Conservation (phyloP, 1,140 invertebrate species). For the Zophobas morio region DNA sequence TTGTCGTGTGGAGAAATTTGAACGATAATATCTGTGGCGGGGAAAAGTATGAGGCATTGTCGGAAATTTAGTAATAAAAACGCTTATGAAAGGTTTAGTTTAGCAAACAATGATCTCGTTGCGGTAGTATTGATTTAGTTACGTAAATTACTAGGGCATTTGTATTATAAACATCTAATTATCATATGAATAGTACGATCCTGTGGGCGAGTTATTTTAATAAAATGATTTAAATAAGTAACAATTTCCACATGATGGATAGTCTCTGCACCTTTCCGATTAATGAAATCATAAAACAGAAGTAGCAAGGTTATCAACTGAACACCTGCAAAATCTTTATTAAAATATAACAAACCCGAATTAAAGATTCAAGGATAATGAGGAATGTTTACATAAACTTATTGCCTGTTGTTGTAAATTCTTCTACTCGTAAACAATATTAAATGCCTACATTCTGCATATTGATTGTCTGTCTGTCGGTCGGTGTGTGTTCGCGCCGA, state of each 20-base stretch:
- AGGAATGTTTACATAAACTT: conserved; percentile 14
- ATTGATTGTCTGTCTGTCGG: background rate
- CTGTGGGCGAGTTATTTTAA: conserved; percentile 26
- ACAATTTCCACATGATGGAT: conserved; percentile 24
- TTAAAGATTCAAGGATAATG: conserved; percentile 47
- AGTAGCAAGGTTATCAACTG: conserved; percentile 40
- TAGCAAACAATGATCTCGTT: conserved; percentile 35
- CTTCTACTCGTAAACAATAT: conserved; percentile 21
- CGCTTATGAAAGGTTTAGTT: conserved; percentile 18
- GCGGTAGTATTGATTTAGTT: conserved; percentile 41
- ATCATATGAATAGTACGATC: conserved; percentile 33
- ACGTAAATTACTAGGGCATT: conserved; percentile 31
- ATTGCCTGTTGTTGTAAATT: conserved; percentile 32
- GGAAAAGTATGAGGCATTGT: conserved; percentile 22
- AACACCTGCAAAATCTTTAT: conserved; percentile 49
- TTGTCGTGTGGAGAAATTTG: background rate
- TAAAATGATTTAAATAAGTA: conserved; percentile 35
- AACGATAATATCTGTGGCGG: background rate
- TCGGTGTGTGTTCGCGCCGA: no score
- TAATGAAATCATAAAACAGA: conserved; percentile 39
- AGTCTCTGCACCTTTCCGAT: conserved; percentile 25
- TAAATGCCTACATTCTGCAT: conserved; percentile 11
- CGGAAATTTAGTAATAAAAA: conserved; percentile 25
- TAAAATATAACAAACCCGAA: conserved; percentile 45
- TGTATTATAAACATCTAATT: conserved; percentile 24